phyloP scores from a whole-genome alignment of 2,888 invertebrate species.

The Eupithecia insigniata region DNA sequence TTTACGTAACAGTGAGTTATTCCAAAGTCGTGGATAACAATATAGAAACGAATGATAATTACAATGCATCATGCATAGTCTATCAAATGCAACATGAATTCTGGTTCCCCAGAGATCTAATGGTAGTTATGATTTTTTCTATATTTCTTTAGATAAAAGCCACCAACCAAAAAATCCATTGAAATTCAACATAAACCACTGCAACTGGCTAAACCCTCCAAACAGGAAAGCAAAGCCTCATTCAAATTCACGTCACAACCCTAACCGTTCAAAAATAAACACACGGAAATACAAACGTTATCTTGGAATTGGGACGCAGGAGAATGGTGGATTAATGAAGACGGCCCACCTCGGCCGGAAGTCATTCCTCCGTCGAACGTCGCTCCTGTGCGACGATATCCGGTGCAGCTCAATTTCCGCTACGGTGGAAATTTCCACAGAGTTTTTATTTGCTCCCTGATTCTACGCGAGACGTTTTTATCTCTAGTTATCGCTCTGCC shows the following conservation, averaged over 20 bases:
- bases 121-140: too few relatives aligned
- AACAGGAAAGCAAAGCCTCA: slow-evolving; percentile 12
- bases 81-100: not conserved
- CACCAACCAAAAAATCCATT: not conserved
- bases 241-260: slow-evolving; percentile 34
- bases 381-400: slow-evolving; percentile 81
- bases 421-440: slow-evolving; percentile 67
- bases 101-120: not conserved
- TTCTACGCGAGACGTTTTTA: slow-evolving; percentile 52
- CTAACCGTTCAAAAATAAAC: slow-evolving; percentile 36
- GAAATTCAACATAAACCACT: not conserved
- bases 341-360: slow-evolving; percentile 74
- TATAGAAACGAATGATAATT: not conserved
- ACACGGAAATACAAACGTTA: slow-evolving; percentile 49
- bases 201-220: not conserved
- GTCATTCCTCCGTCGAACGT: slow-evolving; percentile 75
- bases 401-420: slow-evolving; percentile 82
- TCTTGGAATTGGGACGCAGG: slow-evolving; percentile 57
- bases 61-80: not conserved
- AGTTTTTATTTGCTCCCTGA: slow-evolving; percentile 72
- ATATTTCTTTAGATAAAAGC: too few relatives aligned
- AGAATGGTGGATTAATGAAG: slow-evolving; percentile 72
- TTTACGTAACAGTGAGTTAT: not conserved
- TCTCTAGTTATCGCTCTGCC: slow-evolving; percentile 31
- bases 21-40: not conserved